Conservation (phyloP, 2,888 invertebrate species). For the Polydrusus tereticollis region DNA sequence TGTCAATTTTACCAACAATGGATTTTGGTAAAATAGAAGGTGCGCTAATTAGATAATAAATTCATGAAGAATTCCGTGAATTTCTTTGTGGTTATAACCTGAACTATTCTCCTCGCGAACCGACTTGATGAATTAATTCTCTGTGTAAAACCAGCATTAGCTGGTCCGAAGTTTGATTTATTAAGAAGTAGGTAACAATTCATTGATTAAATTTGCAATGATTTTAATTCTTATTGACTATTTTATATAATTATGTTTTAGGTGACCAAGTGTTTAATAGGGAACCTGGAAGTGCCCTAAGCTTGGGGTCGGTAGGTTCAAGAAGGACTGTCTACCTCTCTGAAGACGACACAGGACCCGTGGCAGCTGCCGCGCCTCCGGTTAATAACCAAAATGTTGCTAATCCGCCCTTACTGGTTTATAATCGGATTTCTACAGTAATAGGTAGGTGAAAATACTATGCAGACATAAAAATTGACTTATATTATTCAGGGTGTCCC, state of each 20-base stretch:
- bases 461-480: neutral
- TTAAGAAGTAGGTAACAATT: too few relatives aligned
- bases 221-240: neutral
- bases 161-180: too few relatives aligned
- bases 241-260: constrained; percentile 28
- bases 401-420: constrained; percentile 71
- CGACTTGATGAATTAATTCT: too few relatives aligned
- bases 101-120: too few relatives aligned
- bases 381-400: constrained; percentile 55
- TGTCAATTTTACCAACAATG: too few relatives aligned
- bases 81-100: too few relatives aligned
- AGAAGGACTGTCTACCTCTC: constrained; percentile 86
- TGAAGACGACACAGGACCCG: constrained; percentile 69
- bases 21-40: too few relatives aligned
- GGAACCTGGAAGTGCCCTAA: constrained; percentile 70
- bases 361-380: constrained; percentile 56
- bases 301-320: constrained; percentile 84
- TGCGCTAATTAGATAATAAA: too few relatives aligned
- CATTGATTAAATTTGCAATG: too few relatives aligned
- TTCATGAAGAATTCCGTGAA: too few relatives aligned
- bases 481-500: neutral
- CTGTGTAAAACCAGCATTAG: too few relatives aligned
- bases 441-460: constrained; percentile 70
- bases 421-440: constrained; percentile 82
- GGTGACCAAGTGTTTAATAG: constrained; percentile 58